Evolutionary conservation across 1,140 invertebrate species (phyloP).

Genomic region (Parapsyche elsis): DNA sequence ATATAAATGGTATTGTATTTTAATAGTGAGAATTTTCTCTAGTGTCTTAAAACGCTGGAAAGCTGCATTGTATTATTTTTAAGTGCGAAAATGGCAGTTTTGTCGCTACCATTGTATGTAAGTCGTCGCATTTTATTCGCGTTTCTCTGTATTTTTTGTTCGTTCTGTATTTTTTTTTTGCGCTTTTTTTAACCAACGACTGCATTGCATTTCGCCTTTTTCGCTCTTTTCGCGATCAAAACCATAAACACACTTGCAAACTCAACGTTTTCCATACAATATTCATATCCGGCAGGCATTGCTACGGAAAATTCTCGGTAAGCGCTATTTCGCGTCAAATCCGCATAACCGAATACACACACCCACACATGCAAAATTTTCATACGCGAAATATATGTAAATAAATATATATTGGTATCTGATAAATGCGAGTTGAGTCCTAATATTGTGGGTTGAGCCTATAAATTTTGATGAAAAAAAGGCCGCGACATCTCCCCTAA

Average conservation of each 20-base stretch:
- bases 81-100: neutral
- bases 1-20: too few species aligned
- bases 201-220: constrained; percentile 13
- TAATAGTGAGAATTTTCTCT: too few species aligned
- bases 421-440: neutral
- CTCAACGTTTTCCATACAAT: constrained; percentile 10
- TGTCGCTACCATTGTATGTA: neutral
- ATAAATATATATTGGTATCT: neutral
- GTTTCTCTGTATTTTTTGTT: neutral
- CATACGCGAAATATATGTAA: neutral
- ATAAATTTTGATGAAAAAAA: neutral
- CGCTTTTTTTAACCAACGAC: constrained; percentile 4
- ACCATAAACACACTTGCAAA: constrained; percentile 27
- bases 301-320: neutral
- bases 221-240: constrained; percentile 9
- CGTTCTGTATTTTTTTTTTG: neutral
- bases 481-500: neutral
- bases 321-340: neutral
- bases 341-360: neutral
- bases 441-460: neutral
- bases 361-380: neutral
- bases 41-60: too few species aligned
- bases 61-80: too few species aligned
- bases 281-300: constrained; percentile 3
- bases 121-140: neutral